Percentiles rank a stretch among this genome's conserved stretches.
phyloP scores from a whole-genome alignment of 2,888 invertebrate species.

The Cheilosia soror region DNA sequence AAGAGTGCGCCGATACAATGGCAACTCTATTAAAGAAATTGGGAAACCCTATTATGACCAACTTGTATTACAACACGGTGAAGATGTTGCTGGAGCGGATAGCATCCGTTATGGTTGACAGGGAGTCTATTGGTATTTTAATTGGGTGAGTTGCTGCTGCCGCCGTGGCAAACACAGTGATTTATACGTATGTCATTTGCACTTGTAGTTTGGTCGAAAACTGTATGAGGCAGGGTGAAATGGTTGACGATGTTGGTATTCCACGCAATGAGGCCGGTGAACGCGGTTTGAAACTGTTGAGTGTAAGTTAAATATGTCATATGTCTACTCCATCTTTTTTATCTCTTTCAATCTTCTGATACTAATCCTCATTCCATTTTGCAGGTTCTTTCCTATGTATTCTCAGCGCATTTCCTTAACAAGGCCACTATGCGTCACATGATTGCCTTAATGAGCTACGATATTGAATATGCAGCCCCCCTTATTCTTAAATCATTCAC shows the following conservation, averaged over 20 bases:
- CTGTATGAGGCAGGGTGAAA: conserved; percentile 89
- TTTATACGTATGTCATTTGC: neutral
- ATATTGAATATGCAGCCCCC: conserved; percentile 92
- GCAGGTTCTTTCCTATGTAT: conserved; percentile 91
- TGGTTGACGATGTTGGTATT: conserved; percentile 90
- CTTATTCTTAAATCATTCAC: conserved; percentile 93
- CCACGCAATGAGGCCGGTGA: conserved; percentile 93
- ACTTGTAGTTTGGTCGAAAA: conserved; percentile 85
- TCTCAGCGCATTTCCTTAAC: conserved; percentile 96
- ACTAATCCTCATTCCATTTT: neutral
- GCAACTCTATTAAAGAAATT: conserved; percentile 93
- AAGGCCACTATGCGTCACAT: conserved; percentile 92
- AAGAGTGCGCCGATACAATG: conserved; percentile 96
- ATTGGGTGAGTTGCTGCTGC: conserved; percentile 84
- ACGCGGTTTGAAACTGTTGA: conserved; percentile 93
- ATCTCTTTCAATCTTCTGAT: too few species aligned
- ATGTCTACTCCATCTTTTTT: too few species aligned
- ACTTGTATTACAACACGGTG: conserved; percentile 97
- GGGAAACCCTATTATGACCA: conserved; percentile 97
- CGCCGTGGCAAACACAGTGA: neutral
- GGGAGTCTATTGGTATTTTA: conserved; percentile 91
- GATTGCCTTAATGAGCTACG: conserved; percentile 87
- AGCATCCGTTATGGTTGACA: conserved; percentile 98
- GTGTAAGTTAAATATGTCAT: conserved; percentile 84
- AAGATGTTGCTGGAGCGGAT: conserved; percentile 97